A percentile compares a stretch with the other conserved stretches of the same genome.
phyloP scores from a whole-genome alignment of 2,113 vertebrate genomes.

The Mellivora capensis region DNA sequence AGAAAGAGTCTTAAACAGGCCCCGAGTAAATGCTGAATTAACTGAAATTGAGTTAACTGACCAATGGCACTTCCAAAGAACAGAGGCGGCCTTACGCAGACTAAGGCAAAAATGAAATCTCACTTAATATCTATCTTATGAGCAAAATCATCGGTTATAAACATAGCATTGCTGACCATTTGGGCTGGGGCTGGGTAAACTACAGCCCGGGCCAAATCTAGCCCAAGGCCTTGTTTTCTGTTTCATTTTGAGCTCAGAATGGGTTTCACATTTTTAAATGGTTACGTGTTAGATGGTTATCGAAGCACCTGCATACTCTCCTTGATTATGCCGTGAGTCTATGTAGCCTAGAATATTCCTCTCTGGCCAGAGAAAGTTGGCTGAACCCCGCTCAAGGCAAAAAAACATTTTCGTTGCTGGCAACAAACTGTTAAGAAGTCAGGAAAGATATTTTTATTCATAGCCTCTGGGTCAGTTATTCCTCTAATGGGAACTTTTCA shows the following conservation, averaged over 20 bases:
- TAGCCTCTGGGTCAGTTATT: neutral
- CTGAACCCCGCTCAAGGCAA: neutral
- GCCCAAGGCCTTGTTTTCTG: neutral
- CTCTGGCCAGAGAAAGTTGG: neutral
- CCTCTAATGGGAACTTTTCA: neutral
- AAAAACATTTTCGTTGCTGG: neutral
- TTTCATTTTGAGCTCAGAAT: neutral
- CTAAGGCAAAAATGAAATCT: neutral
- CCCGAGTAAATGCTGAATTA: neutral
- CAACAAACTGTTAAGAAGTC: neutral
- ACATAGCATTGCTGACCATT: neutral
- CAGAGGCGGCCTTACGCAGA: neutral
- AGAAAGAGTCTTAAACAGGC: neutral
- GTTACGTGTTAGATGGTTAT: neutral
- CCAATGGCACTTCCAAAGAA: neutral
- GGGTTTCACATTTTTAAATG: neutral
- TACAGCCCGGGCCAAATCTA: neutral
- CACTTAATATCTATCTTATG: neutral
- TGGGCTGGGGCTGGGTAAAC: neutral
- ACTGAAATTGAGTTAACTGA: neutral
- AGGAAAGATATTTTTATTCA: neutral
- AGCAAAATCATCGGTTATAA: neutral
- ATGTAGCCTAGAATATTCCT: neutral
- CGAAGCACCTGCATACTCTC: neutral
- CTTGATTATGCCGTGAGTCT: neutral